Evolutionary conservation across 1,140 invertebrate species (phyloP), one percentile per base, ranked within the genome.

Genomic region (Arion vulgaris): DNA sequence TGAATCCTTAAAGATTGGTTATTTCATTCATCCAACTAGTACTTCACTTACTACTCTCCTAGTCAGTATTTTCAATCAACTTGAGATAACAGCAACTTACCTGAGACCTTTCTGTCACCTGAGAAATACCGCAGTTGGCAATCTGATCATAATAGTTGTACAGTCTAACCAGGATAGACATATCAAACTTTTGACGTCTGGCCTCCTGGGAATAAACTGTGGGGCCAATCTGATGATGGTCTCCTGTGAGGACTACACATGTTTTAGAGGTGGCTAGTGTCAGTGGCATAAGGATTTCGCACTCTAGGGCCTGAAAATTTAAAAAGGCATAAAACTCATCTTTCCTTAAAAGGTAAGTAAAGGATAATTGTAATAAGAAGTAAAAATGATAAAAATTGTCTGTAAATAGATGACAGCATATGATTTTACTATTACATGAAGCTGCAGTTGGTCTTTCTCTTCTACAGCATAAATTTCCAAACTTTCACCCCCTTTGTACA

Each of bases 181-280:
- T 83, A 36, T 88, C 85, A 80, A 92, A 90, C 15, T 86, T 86
- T 77, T 91, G 89, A 23, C 86, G 72, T 36, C 85, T 74, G 0
- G 90, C 90, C 74, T 89, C 90, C 26, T 76, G 66, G 68, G 89
- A 89, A 86, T 91, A 91, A 0, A 91, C 87, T 39, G 87, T 88
- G 0, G 89, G 90, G 68, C 87, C 88, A 34, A 91, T 90, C 83
- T 91, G 91, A 51, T 85, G 83, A 75, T 90, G 89, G 80, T 91
- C 90, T 32, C 91, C 90, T 39, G 90, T 88, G 39, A 91, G 80
- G 15, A 91, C 88, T 1, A 91, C 85, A 80, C 90, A 91, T 15
- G 90, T 91, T 51, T 88, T 89, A 57, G 89, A 86, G 34, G 85
- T 85, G 15, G 90, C 89, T 28, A 91, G 82, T 9, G 87, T 79